phyloP scores from a whole-genome alignment of 2,113 vertebrate genomes.

The Neofelis nebulosa region DNA sequence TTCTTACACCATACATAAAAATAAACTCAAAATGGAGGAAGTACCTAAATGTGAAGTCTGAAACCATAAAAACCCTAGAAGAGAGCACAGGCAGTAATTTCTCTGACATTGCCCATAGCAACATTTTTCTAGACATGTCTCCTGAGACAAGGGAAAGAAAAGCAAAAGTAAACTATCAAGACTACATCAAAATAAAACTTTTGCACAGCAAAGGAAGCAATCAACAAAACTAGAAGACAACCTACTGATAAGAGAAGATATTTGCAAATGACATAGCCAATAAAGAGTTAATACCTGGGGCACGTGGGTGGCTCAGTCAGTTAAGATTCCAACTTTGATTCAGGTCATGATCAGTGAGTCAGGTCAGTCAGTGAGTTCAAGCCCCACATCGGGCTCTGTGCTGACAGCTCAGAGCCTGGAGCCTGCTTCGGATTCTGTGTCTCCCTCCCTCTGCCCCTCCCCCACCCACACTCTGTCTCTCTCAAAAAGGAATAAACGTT shows the following conservation, averaged over 20 bases:
- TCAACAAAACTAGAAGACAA: background rate
- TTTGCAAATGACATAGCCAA: background rate
- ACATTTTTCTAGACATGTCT: background rate
- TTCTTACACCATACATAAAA: background rate
- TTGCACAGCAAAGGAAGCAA: background rate
- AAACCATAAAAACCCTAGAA: background rate
- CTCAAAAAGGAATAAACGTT: too few species aligned
- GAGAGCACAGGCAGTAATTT: background rate
- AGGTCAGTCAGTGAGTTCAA: too few species aligned
- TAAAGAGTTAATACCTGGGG: background rate
- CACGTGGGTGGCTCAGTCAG: too few species aligned
- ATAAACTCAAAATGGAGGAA: background rate
- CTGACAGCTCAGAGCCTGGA: too few species aligned
- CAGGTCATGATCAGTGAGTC: too few species aligned
- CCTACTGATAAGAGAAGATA: background rate
- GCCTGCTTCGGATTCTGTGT: too few species aligned
- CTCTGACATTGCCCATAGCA: background rate
- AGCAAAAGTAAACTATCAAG: background rate
- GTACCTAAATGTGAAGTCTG: background rate
- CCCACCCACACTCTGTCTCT: too few species aligned
- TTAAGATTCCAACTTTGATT: too few species aligned
- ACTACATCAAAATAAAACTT: background rate
- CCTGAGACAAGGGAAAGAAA: background rate
- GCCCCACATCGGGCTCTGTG: too few species aligned
- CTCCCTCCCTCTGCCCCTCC: too few species aligned